Evolutionary conservation across 2,888 invertebrate genomes (phyloP), one percentile per base, ranked within the genome.

Genomic region (Apomyelois bistriatella): DNA sequence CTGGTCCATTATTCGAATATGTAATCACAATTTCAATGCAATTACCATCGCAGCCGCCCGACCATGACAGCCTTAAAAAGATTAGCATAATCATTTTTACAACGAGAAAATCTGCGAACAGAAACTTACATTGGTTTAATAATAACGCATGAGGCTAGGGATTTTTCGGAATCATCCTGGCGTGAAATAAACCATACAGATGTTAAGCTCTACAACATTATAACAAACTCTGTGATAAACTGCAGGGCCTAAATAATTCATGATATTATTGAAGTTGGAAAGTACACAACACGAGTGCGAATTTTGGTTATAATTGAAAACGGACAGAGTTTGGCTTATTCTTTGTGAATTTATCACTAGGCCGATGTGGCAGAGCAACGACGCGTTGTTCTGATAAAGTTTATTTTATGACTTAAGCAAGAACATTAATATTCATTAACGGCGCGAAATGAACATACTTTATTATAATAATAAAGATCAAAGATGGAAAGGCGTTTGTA

Each of bases 351-450:
- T 85, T 85, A 87, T 85, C 82, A 81, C 82, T 72, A 67, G 70
- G 70, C 73, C 69, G 72, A 72, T 74, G 77, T 76, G 70, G 71
- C 70, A 66, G 71, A 68, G 70, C 35, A 35, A 32, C 28, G 81
- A 82, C 80, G 83, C 83, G 74, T 79, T 82, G 79, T 76, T 76
- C 78, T 74, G 85, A 85, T 85, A 85, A 87, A 88, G 82, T 88
- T 87, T 84, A 87, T 86, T 88, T 89, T 88, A 88, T 87, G 83
- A 82, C 82, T 85, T 83, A 82, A 84, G 77, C 82, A 78, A 82
- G 81, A 81, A 75, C 87, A 87, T 89, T 89, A 87, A 87, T 88
- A 88, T 88, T 87, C 89, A 88, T 88, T 88, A 87, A 80, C 68
- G 78, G 71, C 66, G 78, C 74, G 69, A 86, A 88, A 88, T 87